Evolutionary conservation across 2,113 vertebrate genomes (phyloP).

Genomic region (Lophura nycthemera): DNA sequence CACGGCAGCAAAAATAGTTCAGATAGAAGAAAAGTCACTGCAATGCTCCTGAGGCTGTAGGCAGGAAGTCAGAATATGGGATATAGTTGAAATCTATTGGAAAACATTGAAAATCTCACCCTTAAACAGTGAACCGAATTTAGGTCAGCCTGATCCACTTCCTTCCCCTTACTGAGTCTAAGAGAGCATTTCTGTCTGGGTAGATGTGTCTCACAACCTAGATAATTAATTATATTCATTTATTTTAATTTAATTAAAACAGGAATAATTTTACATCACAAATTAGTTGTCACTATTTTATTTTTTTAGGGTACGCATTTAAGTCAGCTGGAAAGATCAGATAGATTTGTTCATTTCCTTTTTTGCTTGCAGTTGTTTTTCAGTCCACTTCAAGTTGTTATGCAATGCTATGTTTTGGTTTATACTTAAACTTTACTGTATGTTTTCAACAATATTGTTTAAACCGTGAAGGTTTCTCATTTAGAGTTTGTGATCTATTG

Average conservation of each 20-base stretch:
- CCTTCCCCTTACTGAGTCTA: not conserved
- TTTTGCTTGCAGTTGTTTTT: conserved; percentile 44
- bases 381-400: conserved; percentile 6
- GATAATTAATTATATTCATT: conserved; percentile 42
- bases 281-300: conserved; percentile 29
- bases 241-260: conserved; percentile 54
- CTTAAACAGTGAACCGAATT: not conserved
- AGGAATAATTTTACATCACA: conserved; percentile 61
- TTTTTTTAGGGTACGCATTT: not conserved
- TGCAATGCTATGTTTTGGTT: not conserved
- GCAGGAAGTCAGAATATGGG: not conserved
- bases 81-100: not conserved
- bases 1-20: not conserved
- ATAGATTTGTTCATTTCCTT: conserved; percentile 49
- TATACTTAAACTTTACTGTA: conserved; percentile 16
- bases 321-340: conserved; percentile 52
- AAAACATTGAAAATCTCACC: not conserved
- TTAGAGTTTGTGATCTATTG: not conserved
- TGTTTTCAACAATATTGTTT: not conserved
- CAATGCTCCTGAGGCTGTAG: not conserved
- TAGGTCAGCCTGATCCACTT: conserved; percentile 26
- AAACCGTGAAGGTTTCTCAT: not conserved
- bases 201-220: not conserved
- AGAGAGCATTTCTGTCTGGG: not conserved
- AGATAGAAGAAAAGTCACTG: not conserved